These are phyloP conservation scores for Caenorhabditis tropicalis DNA, from an alignment of 1,140 invertebrate species.

Conservation along the genomic window DNA sequence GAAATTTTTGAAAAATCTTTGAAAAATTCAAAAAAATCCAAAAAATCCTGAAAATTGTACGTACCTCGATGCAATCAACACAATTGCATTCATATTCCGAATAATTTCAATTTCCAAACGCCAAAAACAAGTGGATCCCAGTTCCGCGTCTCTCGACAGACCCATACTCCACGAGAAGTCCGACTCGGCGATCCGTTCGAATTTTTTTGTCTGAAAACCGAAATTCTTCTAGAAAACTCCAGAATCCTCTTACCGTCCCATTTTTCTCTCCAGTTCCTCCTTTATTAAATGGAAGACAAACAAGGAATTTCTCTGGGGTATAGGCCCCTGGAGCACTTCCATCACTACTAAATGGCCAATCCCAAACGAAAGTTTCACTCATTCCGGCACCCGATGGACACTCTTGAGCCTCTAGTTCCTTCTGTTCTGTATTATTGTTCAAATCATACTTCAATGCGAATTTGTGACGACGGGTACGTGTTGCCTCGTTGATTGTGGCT, in stretches of 20 bases:
- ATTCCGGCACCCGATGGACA: conserved; percentile 27
- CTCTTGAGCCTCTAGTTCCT: conserved; percentile 16
- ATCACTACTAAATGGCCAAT: conserved; percentile 64
- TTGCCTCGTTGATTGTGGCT: conserved; percentile 20
- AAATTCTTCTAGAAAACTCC: neutral
- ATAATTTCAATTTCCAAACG: conserved; percentile 61
- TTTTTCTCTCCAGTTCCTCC: conserved; percentile 64
- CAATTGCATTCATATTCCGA: conserved; percentile 49
- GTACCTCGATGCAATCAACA: conserved; percentile 50
- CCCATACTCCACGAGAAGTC: conserved; percentile 67
- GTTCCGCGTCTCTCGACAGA: conserved; percentile 61
- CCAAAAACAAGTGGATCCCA: conserved; percentile 64
- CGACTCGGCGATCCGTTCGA: conserved; percentile 63
- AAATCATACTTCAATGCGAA: conserved; percentile 47
- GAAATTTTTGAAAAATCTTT: no score
- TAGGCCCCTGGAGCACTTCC: conserved; percentile 63
- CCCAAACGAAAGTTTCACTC: conserved; percentile 58
- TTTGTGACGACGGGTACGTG: conserved; percentile 29
- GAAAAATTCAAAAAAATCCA: no score
- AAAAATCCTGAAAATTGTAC: no score
- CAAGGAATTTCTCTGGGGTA: conserved; percentile 63
- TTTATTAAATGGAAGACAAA: conserved; percentile 66
- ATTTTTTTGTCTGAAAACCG: conserved; percentile 63
- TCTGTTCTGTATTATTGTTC: conserved; percentile 49
- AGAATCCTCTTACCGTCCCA: conserved; percentile 59